Conservation (phyloP, 1,140 invertebrate genomes). For the Nylanderia fulva region DNA sequence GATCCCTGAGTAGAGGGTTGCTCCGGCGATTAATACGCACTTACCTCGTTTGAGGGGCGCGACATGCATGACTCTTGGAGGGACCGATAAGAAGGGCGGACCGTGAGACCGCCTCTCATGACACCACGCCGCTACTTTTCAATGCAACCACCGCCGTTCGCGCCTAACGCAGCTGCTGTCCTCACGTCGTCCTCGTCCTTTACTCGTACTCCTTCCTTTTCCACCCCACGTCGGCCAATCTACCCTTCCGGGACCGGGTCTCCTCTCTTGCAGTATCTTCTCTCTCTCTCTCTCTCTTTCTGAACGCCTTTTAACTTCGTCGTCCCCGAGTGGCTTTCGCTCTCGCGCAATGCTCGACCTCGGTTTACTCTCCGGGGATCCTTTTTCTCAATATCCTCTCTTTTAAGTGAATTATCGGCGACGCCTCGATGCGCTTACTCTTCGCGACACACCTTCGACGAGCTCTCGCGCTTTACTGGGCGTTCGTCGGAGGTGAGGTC, state of each 20-base stretch:
- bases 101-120: slow-evolving; percentile 86
- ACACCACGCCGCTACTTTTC: slow-evolving; percentile 84
- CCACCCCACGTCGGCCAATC: slow-evolving; percentile 16
- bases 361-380: neutral
- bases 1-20: neutral
- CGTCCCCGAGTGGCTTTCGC: neutral
- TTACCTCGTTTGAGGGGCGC: slow-evolving; percentile 86
- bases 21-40: slow-evolving; percentile 20
- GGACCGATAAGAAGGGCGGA: slow-evolving; percentile 85
- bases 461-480: slow-evolving; percentile 79
- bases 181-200: slow-evolving; percentile 42
- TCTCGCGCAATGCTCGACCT: neutral
- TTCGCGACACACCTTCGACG: slow-evolving; percentile 53
- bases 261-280: neutral
- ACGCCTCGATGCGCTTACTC: neutral
- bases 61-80: slow-evolving; percentile 86
- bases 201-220: slow-evolving; percentile 38
- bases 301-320: slow-evolving; percentile 14
- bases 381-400: neutral
- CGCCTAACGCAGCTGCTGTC: slow-evolving; percentile 65
- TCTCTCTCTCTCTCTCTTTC: neutral
- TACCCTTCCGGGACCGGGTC: slow-evolving; percentile 43
- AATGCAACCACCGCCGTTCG: slow-evolving; percentile 79
- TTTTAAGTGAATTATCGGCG: neutral
- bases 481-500: slow-evolving; percentile 55